phyloP scores from a whole-genome alignment of 2,797 vertebrate species.

The Serranus cabrilla region DNA sequence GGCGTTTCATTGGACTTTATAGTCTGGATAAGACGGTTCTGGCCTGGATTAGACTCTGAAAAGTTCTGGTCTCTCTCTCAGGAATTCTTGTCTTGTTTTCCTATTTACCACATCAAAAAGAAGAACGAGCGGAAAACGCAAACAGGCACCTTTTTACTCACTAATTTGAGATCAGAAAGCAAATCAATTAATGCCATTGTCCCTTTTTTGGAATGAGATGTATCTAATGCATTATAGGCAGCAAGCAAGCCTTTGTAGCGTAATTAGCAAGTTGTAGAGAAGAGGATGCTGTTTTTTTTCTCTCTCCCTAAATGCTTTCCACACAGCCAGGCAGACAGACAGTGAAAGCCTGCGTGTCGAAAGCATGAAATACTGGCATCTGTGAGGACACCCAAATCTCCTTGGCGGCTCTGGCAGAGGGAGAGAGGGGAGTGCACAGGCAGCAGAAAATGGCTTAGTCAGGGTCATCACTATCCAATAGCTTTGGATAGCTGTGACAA shows the following conservation, averaged over 20 bases:
- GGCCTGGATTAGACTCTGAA: constrained; percentile 20
- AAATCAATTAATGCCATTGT: constrained; percentile 66
- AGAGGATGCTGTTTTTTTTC: constrained; percentile 49
- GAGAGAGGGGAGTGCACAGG: constrained; percentile 66
- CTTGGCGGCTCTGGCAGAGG: constrained; percentile 67
- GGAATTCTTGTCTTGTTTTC: constrained; percentile 27
- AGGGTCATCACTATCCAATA: constrained; percentile 80
- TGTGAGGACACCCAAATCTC: constrained; percentile 76
- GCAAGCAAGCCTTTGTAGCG: constrained; percentile 55
- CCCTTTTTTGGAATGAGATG: constrained; percentile 56
- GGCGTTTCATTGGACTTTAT: constrained; percentile 39
- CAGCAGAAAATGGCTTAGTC: constrained; percentile 83
- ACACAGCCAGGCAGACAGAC: constrained; percentile 58
- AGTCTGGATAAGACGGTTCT: constrained; percentile 33
- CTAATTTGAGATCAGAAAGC: constrained; percentile 63
- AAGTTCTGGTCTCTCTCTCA: constrained; percentile 32
- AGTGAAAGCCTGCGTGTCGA: constrained; percentile 72
- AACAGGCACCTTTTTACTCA: constrained; percentile 49
- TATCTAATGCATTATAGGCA: constrained; percentile 56
- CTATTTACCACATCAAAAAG: constrained; percentile 41
- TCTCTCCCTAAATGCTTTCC: constrained; percentile 50
- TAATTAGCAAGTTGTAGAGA: constrained; percentile 73
- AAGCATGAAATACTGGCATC: constrained; percentile 79
- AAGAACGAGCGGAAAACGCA: constrained; percentile 56
- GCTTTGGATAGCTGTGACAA: constrained; percentile 76